Conservation (phyloP, 2,113 vertebrate genomes). For the Proteles cristata region DNA sequence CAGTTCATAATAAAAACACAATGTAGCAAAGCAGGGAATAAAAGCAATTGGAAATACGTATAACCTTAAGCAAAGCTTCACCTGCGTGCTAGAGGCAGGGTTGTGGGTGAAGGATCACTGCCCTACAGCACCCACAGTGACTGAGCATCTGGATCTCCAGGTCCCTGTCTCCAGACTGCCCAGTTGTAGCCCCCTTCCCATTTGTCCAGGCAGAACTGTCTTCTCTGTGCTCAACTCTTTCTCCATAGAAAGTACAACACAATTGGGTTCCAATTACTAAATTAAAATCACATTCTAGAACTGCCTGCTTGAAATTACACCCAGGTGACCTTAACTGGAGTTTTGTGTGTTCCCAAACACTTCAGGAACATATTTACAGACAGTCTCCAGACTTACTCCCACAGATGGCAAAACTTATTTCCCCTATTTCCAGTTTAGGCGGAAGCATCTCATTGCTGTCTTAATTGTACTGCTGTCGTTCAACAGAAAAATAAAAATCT, state of each 20-base stretch:
- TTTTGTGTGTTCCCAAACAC: slow-evolving; percentile 9
- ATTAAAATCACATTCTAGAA: slow-evolving; percentile 68
- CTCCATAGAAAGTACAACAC: not conserved
- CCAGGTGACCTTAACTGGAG: slow-evolving; percentile 26
- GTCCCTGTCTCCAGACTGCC: not conserved
- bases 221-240: not conserved
- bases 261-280: slow-evolving; percentile 46
- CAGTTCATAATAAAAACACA: not conserved
- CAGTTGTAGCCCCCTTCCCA: not conserved
- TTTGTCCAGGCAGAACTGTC: not conserved
- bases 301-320: slow-evolving; percentile 59
- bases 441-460: not conserved
- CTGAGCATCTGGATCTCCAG: not conserved
- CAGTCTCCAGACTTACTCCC: not conserved
- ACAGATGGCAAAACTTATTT: not conserved
- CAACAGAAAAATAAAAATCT: not conserved
- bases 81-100: no score
- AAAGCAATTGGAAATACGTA: not conserved
- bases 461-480: not conserved
- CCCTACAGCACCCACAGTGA: not conserved
- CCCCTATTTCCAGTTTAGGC: not conserved
- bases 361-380: slow-evolving; percentile 11
- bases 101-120: not conserved
- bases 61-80: not conserved
- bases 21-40: not conserved